Conservation (phyloP, 2,888 invertebrate genomes). For the Phymatocera aterrima region DNA sequence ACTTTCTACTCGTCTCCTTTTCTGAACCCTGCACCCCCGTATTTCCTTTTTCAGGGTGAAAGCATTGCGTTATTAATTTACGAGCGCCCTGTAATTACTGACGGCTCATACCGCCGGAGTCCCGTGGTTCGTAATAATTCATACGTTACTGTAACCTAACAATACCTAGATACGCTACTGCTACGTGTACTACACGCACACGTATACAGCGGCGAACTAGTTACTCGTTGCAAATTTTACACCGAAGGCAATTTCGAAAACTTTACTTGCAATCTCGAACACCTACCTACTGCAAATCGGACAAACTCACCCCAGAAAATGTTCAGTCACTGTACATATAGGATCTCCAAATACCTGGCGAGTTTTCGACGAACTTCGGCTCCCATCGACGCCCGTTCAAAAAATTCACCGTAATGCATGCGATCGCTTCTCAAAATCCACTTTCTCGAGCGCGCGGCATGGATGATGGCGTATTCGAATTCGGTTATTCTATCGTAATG, state of each 20-base stretch:
- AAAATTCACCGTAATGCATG: background rate
- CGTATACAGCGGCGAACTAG: background rate
- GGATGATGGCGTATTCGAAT: background rate
- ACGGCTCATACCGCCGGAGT: slow-evolving; percentile 32
- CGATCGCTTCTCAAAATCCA: slow-evolving; percentile 5
- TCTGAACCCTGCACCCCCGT: background rate
- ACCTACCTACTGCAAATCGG: too few species aligned
- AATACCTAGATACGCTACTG: background rate
- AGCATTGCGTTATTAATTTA: slow-evolving; percentile 37
- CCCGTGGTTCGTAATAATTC: slow-evolving; percentile 37
- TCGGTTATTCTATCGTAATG: background rate
- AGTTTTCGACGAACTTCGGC: background rate
- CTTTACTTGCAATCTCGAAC: too few species aligned
- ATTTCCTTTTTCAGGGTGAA: slow-evolving; percentile 40
- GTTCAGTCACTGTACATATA: slow-evolving; percentile 10
- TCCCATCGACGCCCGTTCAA: slow-evolving; percentile 16
- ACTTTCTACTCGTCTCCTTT: background rate
- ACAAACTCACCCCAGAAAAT: slow-evolving; percentile 15
- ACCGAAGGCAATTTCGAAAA: background rate
- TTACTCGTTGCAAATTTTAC: background rate
- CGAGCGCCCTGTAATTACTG: slow-evolving; percentile 38
- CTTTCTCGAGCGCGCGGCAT: background rate
- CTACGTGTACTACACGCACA: background rate
- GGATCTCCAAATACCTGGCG: too few species aligned
- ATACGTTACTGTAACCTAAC: slow-evolving; percentile 35